Evolutionary conservation across 2,113 vertebrate genomes (phyloP), one percentile per base, ranked within the genome.

Genomic region (Sinocyclocheilus anshuiensis): DNA sequence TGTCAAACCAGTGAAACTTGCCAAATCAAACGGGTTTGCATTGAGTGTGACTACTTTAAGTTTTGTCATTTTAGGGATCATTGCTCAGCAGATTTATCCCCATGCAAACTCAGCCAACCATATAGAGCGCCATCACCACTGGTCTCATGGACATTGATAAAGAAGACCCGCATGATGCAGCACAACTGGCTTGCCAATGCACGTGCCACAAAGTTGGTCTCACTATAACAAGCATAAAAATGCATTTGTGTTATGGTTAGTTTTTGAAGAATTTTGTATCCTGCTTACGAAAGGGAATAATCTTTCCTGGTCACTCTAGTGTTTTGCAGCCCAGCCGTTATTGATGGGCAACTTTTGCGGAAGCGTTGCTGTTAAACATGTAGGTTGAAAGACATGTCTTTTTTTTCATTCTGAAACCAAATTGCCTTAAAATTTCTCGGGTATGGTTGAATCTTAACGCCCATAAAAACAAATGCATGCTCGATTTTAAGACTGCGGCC

Each of bases 401-500:
- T 11, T 55, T 50, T 83, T 72, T 48, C n/a, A n/a, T 22, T 33
- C 7, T 3, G 7, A 59, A 84, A 84, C 45, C 48, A 57, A 24
- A 3, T 20, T 26, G 50, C 50, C 18, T 20, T 57, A 12, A 36
- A 39, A 72, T 5, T 6, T 6, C 1, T 36, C 20, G 10, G 18
- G 1, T 72, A 33, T 36, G 18, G 26, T 22, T 71, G 7, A 53
- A 53, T 84, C 26, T 59, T 42, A 59, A 48, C 45, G 13, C 4
- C 4, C 69, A 39, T 7, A 74, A 7, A 20, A 55, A 22, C 74
- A 42, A 33, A 16, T 59, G 69, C 53, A 74, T 36, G 65, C 6
- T 55, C 18, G 33, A 74, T 89, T 91, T 90, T 90, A 93, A 84
- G 90, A 92, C 84, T 48, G 92, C 89, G 94, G 94, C 94, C 94